phyloP scores from a whole-genome alignment of 2,797 vertebrate species.

The Macropodus opercularis region DNA sequence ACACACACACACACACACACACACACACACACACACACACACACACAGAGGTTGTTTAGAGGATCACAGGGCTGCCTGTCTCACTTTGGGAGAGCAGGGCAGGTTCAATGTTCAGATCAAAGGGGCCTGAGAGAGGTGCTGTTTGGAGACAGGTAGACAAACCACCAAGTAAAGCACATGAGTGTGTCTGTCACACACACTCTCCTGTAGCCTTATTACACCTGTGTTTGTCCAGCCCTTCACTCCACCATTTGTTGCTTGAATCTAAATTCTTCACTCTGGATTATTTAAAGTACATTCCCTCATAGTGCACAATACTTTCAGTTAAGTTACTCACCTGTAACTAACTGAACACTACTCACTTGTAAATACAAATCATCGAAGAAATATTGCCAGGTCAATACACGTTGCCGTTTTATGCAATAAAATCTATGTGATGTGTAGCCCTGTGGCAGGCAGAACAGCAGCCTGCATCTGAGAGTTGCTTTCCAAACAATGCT shows the following conservation, averaged over 20 bases:
- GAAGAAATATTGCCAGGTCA: neutral
- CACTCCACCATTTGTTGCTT: slow-evolving; percentile 63
- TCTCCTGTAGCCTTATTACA: slow-evolving; percentile 33
- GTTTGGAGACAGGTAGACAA: slow-evolving; percentile 76
- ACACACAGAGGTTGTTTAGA: slow-evolving; percentile 69
- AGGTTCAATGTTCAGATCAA: slow-evolving; percentile 83
- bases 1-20: slow-evolving; percentile 35
- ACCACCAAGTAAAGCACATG: slow-evolving; percentile 69
- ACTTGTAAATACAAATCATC: slow-evolving; percentile 12
- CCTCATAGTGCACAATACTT: slow-evolving; percentile 1
- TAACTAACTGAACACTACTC: slow-evolving; percentile 6
- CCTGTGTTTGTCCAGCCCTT: slow-evolving; percentile 50
- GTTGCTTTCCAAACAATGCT: neutral
- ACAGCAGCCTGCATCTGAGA: neutral
- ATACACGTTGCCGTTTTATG: neutral
- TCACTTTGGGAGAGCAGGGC: slow-evolving; percentile 80
- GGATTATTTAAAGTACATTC: slow-evolving; percentile 1
- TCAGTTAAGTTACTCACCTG: neutral
- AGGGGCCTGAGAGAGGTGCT: slow-evolving; percentile 79
- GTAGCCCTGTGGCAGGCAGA: neutral
- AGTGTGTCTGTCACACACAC: slow-evolving; percentile 35
- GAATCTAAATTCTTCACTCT: slow-evolving; percentile 2
- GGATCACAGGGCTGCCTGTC: slow-evolving; percentile 83
- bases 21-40: slow-evolving; percentile 11
- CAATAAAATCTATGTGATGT: neutral